These are phyloP conservation scores for Xylocopa sonorina DNA, from an alignment of 1,140 invertebrate genomes.

Conservation along the genomic window DNA sequence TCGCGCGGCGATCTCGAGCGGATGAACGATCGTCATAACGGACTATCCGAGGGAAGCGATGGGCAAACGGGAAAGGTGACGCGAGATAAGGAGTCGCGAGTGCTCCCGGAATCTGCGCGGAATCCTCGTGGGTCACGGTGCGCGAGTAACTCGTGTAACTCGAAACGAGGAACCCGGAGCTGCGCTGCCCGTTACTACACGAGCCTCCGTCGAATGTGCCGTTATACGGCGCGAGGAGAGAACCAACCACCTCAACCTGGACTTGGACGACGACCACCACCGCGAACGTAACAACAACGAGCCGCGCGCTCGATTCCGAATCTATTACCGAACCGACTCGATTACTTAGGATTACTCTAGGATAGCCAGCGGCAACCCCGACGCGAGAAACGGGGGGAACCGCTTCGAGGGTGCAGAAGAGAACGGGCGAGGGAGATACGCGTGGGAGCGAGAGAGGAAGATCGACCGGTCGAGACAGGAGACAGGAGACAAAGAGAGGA, in stretches of 20 bases:
- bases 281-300: too few relatives aligned
- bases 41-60: constrained; percentile 33
- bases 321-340: constrained; percentile 45
- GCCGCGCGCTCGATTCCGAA: constrained; percentile 39
- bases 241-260: constrained; percentile 26
- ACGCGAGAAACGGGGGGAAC: constrained; percentile 16
- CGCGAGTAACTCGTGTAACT: constrained; percentile 67
- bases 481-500: constrained; percentile 38
- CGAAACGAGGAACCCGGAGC: constrained; percentile 67
- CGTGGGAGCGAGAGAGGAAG: constrained; percentile 54
- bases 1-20: constrained; percentile 37
- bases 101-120: constrained; percentile 41
- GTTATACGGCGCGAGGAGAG: constrained; percentile 46
- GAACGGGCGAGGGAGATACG: constrained; percentile 71
- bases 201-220: constrained; percentile 47
- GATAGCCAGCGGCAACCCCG: constrained; percentile 19
- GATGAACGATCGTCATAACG: constrained; percentile 62
- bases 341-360: constrained; percentile 60
- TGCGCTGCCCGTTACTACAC: constrained; percentile 43
- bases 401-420: constrained; percentile 14
- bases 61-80: constrained; percentile 57
- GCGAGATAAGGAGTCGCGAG: constrained; percentile 60
- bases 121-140: constrained; percentile 61
- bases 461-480: too few relatives aligned
- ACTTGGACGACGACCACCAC: too few relatives aligned